Evolutionary conservation across 2,113 vertebrate species (phyloP), one percentile per base, ranked within the genome.

Genomic region (Eulacestoma nigropectus): DNA sequence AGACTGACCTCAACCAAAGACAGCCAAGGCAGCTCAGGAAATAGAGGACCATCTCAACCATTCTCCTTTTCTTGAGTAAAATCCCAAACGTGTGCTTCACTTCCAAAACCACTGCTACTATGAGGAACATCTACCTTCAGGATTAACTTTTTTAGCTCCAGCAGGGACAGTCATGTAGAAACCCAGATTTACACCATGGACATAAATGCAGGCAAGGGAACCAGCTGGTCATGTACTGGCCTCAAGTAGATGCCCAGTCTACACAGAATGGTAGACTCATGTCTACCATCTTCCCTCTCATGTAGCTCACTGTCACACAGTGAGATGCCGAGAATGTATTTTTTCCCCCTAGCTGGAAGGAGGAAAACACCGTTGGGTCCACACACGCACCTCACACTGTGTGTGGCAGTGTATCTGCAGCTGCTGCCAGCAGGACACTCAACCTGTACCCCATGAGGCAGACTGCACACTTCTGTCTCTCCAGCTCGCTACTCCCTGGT

Each of bases 301-400:
- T 0, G 3, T 23, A 47, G 20, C 35, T 63, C 8, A 1, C 47
- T 88, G 47, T 35, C 44, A 57, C 35, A 30, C 6, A 68, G 35
- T 6, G 63, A 86, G 41, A 79, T 1, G 4, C 19, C 47, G 19
- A 69, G 6, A 72, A 50, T 3, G 4, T 19, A 27, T 21, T 16
- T 47, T 56, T 55, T 35, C 12, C 16, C 30, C 29, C 7, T 35
- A 42, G n/a, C 0, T 72, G 30, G 21, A 64, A 70, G 22, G 11
- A 37, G n/a, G 25, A 62, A 68, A 62, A 77, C 30, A 46, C 16
- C 50, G 42, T 13, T 72, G 32, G n/a, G 10, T 79, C 14, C 44
- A 52, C 25, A 47, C 19, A 23, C 0, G 3, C 17, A 52, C 8
- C 10, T 83, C 14, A 39, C 46, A 69, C 17, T 8, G 37, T 0